Percentiles rank a stretch among this genome's conserved stretches.
Conservation (phyloP, 2,113 vertebrate species). For the Phainopepla nitens region DNA sequence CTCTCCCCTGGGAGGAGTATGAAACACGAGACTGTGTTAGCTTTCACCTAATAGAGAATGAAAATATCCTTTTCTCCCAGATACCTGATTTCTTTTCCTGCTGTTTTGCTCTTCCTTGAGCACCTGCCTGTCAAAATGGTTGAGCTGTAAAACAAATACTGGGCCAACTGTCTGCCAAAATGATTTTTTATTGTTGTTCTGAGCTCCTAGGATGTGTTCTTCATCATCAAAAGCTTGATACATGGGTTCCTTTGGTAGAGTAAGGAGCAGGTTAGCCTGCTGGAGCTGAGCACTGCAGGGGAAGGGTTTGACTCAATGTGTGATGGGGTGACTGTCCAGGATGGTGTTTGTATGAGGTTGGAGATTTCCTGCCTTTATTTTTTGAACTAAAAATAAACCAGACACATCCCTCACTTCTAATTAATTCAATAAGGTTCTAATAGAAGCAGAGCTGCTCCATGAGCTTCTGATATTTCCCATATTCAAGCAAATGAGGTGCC, state of each 20-base stretch:
- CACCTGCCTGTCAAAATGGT: background rate
- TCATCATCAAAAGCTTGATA: background rate
- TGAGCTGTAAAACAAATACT: background rate
- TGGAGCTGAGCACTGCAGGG: background rate
- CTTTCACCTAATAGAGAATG: background rate
- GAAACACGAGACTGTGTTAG: background rate
- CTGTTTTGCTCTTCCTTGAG: background rate
- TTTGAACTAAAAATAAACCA: background rate
- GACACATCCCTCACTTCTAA: background rate
- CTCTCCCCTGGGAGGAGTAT: background rate
- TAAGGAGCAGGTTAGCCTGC: background rate
- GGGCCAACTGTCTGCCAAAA: background rate
- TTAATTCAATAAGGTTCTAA: background rate
- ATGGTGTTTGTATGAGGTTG: background rate
- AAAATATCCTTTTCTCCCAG: background rate
- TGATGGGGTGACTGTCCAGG: background rate
- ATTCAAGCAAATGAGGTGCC: background rate
- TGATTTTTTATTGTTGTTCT: background rate
- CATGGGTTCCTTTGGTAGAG: background rate
- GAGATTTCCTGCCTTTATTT: background rate
- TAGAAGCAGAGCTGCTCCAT: background rate
- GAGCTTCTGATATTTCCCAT: background rate
- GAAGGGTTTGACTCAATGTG: background rate
- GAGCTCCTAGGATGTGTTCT: background rate
- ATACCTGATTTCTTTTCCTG: background rate